Evolutionary conservation across 2,113 vertebrate genomes (phyloP).

Genomic region (Collichthys lucidus): DNA sequence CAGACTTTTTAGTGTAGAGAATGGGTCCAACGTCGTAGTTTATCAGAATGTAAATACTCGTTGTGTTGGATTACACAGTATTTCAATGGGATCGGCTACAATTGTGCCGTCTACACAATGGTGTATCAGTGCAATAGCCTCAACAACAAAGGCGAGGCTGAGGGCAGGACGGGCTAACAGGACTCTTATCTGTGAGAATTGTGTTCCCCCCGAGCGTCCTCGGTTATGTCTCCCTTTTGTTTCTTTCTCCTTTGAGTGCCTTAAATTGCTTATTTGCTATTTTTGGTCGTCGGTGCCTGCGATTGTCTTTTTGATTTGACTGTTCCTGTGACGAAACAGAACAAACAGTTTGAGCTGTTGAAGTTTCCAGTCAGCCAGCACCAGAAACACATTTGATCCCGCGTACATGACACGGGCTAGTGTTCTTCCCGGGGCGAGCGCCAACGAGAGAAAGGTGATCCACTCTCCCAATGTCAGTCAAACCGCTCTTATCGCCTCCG

Average conservation of each 20-base stretch:
- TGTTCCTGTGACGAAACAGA: background rate
- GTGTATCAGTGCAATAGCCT: slow-evolving; percentile 55
- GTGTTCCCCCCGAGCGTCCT: slow-evolving; percentile 52
- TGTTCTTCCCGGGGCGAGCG: slow-evolving; percentile 23
- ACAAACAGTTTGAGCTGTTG: background rate
- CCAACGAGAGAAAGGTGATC: slow-evolving; percentile 62
- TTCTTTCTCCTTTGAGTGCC: slow-evolving; percentile 10
- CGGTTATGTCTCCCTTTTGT: slow-evolving; percentile 44
- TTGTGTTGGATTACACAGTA: slow-evolving; percentile 55
- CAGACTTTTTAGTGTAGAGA: slow-evolving; percentile 24
- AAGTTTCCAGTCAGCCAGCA: background rate
- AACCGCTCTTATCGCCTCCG: slow-evolving; percentile 74
- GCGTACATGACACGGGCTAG: slow-evolving; percentile 19
- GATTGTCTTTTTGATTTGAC: background rate
- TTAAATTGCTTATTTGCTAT: slow-evolving; percentile 23
- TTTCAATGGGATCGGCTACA: slow-evolving; percentile 37
- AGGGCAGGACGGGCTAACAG: slow-evolving; percentile 51
- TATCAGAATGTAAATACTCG: slow-evolving; percentile 48
- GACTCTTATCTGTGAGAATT: slow-evolving; percentile 66
- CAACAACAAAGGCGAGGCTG: slow-evolving; percentile 60
- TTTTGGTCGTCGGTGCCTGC: background rate
- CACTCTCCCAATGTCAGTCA: slow-evolving; percentile 61
- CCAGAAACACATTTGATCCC: slow-evolving; percentile 38
- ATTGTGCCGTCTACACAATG: slow-evolving; percentile 60
- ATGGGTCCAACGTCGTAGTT: slow-evolving; percentile 23